A percentile compares a stretch with the other conserved stretches of the same genome.
Conservation (phyloP, 2,888 invertebrate genomes). For the Zhuqinia jingwanae region DNA sequence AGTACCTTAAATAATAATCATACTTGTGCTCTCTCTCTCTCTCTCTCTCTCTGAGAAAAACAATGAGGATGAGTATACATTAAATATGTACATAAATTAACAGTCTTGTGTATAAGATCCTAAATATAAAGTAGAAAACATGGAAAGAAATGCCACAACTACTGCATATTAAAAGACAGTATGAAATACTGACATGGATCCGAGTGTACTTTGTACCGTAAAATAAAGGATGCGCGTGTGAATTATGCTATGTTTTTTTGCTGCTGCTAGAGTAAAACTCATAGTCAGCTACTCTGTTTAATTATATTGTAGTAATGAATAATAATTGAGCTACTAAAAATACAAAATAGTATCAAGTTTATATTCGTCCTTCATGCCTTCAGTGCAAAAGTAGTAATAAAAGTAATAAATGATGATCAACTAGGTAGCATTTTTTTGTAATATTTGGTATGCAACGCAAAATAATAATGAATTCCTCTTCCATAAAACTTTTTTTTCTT, state of each 20-base stretch:
- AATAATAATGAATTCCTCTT: too few species aligned
- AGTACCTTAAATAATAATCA: too few species aligned
- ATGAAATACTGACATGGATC: constrained; percentile 18
- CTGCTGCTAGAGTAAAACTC: too few species aligned
- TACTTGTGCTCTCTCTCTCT: background rate
- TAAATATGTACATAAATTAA: constrained; percentile 33
- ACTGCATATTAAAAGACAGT: background rate
- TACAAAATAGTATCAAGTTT: constrained; percentile 7
- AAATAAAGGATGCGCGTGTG: background rate
- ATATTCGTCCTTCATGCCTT: background rate
- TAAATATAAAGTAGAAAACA: background rate
- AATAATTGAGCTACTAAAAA: constrained; percentile 20
- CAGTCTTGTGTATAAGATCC: background rate
- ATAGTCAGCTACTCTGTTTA: background rate
- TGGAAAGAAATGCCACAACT: background rate
- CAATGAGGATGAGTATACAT: background rate
- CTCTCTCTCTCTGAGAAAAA: too few species aligned
- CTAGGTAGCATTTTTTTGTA: too few species aligned
- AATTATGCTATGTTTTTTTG: too few species aligned
- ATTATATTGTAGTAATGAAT: constrained; percentile 16
- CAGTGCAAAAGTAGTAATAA: too few species aligned
- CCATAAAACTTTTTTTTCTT: too few species aligned
- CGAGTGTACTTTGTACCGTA: too few species aligned
- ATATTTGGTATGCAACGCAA: too few species aligned
- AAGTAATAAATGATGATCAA: too few species aligned